These are phyloP conservation scores for Luidia sarsii DNA, from an alignment of 53 echinoderm and acorn worm genomes.

Conservation along the genomic window DNA sequence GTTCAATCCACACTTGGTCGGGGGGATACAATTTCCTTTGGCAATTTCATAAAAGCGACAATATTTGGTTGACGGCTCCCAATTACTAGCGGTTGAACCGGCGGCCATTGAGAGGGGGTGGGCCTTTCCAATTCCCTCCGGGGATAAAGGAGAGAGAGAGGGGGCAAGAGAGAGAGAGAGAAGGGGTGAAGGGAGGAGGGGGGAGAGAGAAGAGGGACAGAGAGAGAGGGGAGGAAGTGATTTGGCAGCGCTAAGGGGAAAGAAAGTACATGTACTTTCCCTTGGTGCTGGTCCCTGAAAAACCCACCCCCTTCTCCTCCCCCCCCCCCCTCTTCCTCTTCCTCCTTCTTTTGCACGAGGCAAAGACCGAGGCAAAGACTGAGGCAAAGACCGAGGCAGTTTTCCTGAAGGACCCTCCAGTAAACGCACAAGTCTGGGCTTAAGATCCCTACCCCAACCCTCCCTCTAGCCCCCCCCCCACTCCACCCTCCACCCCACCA, in stretches of 20 bases:
- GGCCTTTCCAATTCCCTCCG: constrained; percentile 10
- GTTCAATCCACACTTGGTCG: constrained; percentile 31
- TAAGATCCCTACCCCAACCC: too few species aligned
- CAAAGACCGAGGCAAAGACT: too few species aligned
- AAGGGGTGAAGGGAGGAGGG: too few species aligned
- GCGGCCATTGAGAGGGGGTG: constrained; percentile 29
- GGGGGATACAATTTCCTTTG: constrained; percentile 42
- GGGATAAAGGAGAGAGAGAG: constrained; percentile 3
- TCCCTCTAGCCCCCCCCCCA: too few species aligned
- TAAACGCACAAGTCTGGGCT: background rate
- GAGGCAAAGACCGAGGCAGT: background rate
- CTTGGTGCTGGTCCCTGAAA: background rate
- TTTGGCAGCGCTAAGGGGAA: constrained; percentile 37
- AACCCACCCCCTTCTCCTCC: too few species aligned
- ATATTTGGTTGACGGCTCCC: constrained; percentile 53
- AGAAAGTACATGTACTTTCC: constrained; percentile 47
- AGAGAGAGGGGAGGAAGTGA: constrained; percentile 7
- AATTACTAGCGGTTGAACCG: constrained; percentile 44
- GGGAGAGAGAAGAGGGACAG: too few species aligned
- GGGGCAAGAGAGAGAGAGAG: too few species aligned
- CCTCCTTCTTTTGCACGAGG: too few species aligned
- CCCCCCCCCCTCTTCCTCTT: too few species aligned
- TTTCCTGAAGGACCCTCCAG: constrained; percentile 12
- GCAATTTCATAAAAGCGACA: constrained; percentile 56
- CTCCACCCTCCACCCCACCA: too few species aligned